Percentiles rank a stretch among this genome's conserved stretches.
phyloP scores from a whole-genome alignment of 2,888 invertebrate species.

The Pristionchus maxplancki region DNA sequence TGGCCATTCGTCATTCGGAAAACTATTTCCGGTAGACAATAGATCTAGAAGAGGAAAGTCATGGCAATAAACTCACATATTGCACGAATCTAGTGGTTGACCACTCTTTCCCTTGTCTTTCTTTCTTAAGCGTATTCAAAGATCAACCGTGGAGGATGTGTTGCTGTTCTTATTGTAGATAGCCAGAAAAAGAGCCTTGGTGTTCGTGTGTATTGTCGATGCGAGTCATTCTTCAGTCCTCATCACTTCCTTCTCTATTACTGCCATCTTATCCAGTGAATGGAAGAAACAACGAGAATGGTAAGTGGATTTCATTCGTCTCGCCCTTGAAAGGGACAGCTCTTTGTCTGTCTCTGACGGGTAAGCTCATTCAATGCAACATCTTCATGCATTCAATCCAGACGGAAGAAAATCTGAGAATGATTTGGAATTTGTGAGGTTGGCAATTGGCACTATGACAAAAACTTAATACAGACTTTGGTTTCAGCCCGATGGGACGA shows the following conservation, averaged over 20 bases:
- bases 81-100: neutral
- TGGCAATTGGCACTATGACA: too few species aligned
- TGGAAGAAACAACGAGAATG: neutral
- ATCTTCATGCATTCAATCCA: neutral
- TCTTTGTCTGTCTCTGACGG: neutral
- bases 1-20: neutral
- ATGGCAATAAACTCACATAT: neutral
- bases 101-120: neutral
- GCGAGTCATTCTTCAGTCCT: neutral
- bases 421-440: too few species aligned
- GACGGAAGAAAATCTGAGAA: neutral
- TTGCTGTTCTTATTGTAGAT: neutral
- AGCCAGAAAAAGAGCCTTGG: neutral
- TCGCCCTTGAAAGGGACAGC: neutral
- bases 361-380: neutral
- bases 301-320: neutral
- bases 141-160: too few species aligned
- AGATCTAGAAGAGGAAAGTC: neutral
- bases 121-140: neutral
- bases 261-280: neutral
- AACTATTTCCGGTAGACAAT: constrained; percentile 3
- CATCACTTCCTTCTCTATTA: constrained; percentile 7
- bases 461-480: too few species aligned
- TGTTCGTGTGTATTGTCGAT: neutral
- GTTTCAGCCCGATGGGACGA: too few species aligned